phyloP scores from a whole-genome alignment of 2,797 vertebrate genomes.

The Falco naumanni region DNA sequence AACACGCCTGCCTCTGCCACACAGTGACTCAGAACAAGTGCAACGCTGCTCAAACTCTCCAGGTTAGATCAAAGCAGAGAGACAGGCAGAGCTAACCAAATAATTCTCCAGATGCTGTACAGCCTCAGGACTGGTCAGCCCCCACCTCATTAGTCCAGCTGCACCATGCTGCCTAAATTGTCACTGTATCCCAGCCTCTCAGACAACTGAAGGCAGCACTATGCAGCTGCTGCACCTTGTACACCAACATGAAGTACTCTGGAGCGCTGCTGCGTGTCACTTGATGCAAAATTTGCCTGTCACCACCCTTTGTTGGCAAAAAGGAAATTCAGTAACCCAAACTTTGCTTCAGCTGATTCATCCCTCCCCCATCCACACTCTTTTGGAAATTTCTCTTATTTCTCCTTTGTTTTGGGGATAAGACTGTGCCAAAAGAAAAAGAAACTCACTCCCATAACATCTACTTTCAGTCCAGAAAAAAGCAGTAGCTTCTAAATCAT shows the following conservation, averaged over 20 bases:
- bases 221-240: not conserved
- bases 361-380: not conserved
- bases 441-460: not conserved
- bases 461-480: not conserved
- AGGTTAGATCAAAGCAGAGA: not conserved
- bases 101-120: not conserved
- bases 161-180: not conserved
- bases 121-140: not conserved
- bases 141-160: not conserved
- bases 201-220: not conserved
- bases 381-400: not conserved
- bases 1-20: rapidly evolving
- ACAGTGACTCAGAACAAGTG: not conserved
- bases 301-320: not conserved
- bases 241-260: not conserved
- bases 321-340: not conserved
- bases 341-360: not conserved
- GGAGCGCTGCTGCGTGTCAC: not conserved
- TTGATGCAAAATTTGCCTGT: not conserved
- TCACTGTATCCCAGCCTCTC: not conserved
- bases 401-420: not conserved
- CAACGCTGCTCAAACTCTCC: not conserved
- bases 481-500: not conserved
- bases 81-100: not conserved
- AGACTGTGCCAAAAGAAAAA: not conserved